Base-by-base conservation (phyloP, 1,140 invertebrate genomes). In the Lepidotrigona ventralis region DNA sequence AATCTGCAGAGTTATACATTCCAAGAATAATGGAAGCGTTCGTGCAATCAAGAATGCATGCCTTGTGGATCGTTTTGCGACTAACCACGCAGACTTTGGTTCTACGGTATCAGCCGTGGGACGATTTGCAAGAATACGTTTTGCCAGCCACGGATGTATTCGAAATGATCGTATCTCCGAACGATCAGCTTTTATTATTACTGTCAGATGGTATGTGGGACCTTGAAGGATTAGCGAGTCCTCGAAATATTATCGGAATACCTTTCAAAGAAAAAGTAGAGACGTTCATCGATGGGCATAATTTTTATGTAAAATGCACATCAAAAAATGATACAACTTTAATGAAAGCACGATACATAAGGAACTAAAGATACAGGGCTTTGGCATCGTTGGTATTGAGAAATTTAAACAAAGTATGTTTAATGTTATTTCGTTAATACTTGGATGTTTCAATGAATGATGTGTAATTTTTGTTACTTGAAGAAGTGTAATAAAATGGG, bases 181-280 rank as follows among this genome's bases (percentile, higher is more conserved):
- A 84, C 26, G 76, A 88, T 39, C 90, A 93, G 77, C 75, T 91
- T 3, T 51, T 93, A 6, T 39, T 93, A 51, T 73, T 92, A 21
- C 69, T 86, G 39, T 87, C 86, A 3, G 87, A 92, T 58, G 91
- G 92, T 15, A 68, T 93, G 46, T 93, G 91, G 91, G 90, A 89
- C 81, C 53, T 93, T 1, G 85, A 85, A 64, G 89, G 89, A 71
- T 77, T 93, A 15, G 85, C 81, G 3, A 86, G 78, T 15, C 91
- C 90, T 1, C 66, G 81, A 69, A 80, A 87, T 46, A 77, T 90
- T 19, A 83, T 90, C 46, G 68, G 77, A n/a, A 71, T 88, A 26
- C 23, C 53, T 54, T 66, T 92, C 15, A 58, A 90, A 9, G 88
- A 82, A 39, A 46, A 81, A 66, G 84, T 92, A 21, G 71, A 89